Percentiles rank a stretch among this genome's conserved stretches.
Evolutionary conservation across 2,888 invertebrate genomes (phyloP).

Genomic region (Gnatocerus cornutus): DNA sequence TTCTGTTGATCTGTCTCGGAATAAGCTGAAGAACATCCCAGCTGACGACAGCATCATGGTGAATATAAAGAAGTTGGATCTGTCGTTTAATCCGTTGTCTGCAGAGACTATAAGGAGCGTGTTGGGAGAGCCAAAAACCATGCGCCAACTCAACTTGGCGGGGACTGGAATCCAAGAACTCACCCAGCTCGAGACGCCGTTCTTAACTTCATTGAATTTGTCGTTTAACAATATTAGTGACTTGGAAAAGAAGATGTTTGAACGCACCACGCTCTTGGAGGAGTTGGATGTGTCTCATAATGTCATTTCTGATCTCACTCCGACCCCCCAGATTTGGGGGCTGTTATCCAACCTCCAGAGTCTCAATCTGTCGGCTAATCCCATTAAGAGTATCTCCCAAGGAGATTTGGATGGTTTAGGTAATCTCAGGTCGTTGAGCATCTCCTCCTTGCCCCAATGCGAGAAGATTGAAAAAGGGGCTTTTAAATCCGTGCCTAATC

Average conservation of each 20-base stretch:
- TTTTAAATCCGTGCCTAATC: slow-evolving; percentile 81
- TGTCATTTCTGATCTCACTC: slow-evolving; percentile 75
- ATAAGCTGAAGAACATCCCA: slow-evolving; percentile 85
- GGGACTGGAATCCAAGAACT: slow-evolving; percentile 83
- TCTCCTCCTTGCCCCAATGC: slow-evolving; percentile 80
- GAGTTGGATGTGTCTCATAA: slow-evolving; percentile 86
- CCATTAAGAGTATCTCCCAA: slow-evolving; percentile 84
- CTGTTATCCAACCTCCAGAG: slow-evolving; percentile 81
- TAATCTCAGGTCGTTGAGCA: slow-evolving; percentile 72
- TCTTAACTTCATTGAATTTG: slow-evolving; percentile 84
- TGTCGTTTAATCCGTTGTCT: slow-evolving; percentile 89
- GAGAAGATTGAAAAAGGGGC: slow-evolving; percentile 88
- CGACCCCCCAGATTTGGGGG: slow-evolving; percentile 79
- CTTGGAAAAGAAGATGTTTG: slow-evolving; percentile 80
- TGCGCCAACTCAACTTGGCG: slow-evolving; percentile 86
- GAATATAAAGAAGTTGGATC: slow-evolving; percentile 88
- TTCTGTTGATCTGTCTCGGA: slow-evolving; percentile 84
- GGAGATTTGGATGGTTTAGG: slow-evolving; percentile 84
- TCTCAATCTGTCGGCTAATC: slow-evolving; percentile 88
- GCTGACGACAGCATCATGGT: slow-evolving; percentile 90
- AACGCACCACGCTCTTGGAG: slow-evolving; percentile 86
- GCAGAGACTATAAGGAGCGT: slow-evolving; percentile 83
- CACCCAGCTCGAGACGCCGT: slow-evolving; percentile 87
- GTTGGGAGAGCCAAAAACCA: slow-evolving; percentile 90
- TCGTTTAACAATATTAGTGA: slow-evolving; percentile 83